Evolutionary conservation across 2,888 invertebrate genomes (phyloP).

Genomic region (Epinotia brunnichana): DNA sequence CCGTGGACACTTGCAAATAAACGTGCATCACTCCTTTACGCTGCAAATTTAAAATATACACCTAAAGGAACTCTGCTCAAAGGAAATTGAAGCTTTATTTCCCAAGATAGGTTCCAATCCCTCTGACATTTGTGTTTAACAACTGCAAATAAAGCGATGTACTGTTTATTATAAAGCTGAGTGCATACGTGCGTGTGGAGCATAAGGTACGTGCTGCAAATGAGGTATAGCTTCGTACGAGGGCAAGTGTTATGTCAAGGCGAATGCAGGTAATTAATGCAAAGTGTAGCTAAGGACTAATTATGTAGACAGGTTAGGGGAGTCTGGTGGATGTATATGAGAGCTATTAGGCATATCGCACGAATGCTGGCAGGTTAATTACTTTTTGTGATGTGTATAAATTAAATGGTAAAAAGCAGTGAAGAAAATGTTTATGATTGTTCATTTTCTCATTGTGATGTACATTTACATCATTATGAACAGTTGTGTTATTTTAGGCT

Average conservation of each 20-base stretch:
- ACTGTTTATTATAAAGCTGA: slow-evolving; percentile 41
- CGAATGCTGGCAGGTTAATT: slow-evolving; percentile 12
- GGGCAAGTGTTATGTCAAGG: slow-evolving; percentile 40
- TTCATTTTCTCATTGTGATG: no score
- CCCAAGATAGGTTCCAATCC: slow-evolving; percentile 30
- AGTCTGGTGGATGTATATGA: slow-evolving; percentile 18
- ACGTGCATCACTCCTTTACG: slow-evolving; percentile 62
- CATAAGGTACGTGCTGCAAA: slow-evolving; percentile 25
- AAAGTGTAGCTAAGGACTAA: slow-evolving; percentile 42
- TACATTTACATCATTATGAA: no score
- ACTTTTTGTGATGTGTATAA: neutral
- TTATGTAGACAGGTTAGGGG: slow-evolving; percentile 37
- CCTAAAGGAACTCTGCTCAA: slow-evolving; percentile 8
- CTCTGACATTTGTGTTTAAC: slow-evolving; percentile 23
- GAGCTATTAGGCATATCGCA: slow-evolving; percentile 18
- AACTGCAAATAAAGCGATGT: slow-evolving; percentile 37
- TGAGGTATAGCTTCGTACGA: slow-evolving; percentile 35
- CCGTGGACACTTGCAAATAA: slow-evolving; percentile 72
- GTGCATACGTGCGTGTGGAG: slow-evolving; percentile 26
- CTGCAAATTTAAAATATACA: slow-evolving; percentile 38
- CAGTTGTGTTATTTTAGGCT: no score
- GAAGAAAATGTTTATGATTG: neutral
- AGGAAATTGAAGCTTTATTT: slow-evolving; percentile 32
- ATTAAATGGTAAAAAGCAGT: neutral
- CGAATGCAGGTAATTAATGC: slow-evolving; percentile 38